Base-by-base conservation (phyloP, 2,113 vertebrate genomes). In the Brienomyrus brachyistius region DNA sequence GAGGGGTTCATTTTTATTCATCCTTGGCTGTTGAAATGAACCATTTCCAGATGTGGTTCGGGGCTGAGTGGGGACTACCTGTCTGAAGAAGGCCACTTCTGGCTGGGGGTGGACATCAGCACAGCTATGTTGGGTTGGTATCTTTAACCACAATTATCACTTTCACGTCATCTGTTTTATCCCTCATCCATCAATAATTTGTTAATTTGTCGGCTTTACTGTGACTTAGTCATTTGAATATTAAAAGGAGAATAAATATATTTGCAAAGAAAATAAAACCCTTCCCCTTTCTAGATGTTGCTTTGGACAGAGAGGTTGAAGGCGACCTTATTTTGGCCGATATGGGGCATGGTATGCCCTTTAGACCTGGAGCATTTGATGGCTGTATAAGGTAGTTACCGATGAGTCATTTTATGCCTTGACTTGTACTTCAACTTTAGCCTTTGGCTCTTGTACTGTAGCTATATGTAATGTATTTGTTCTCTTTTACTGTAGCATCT, bases 61-160 rank as follows among this genome's bases (percentile, higher is more conserved):
- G 98, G 98, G 11, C 95, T 99, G 91, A 99, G 98, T 27, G 98
- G 98, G 59, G 97, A 99, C 93, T 95, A 95, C 90, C 95, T 99
- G 86, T 95, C 98, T 0, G 96, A 98, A 0, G 96, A 97, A 52
- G 98, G 98, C 1, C 98, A 99, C 93, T 94, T 94, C 85, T 99
- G 98, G 98, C 95, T 99, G 2, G 98, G 98, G 77, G 90, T 99
- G 1, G 98, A 99, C 93, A 99, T 99, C 94, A 99, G 98, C 92
- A 92, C 95, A 0, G 97, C 98, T 89, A 99, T 99, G 98, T 92
- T 99, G 89, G 97, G 98, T 99, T 88, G 94, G 97, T 93, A 2
- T 82, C 45, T 87, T 19, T 40, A 54, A 43, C 31, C 52, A 19
- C 88, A n/a, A 4, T 56, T 59, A 17, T 40, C 23, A 19, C 62